Percentiles rank a stretch among this genome's conserved stretches.
Evolutionary conservation across 2,888 invertebrate species (phyloP).

Genomic region (Lithophane socia): DNA sequence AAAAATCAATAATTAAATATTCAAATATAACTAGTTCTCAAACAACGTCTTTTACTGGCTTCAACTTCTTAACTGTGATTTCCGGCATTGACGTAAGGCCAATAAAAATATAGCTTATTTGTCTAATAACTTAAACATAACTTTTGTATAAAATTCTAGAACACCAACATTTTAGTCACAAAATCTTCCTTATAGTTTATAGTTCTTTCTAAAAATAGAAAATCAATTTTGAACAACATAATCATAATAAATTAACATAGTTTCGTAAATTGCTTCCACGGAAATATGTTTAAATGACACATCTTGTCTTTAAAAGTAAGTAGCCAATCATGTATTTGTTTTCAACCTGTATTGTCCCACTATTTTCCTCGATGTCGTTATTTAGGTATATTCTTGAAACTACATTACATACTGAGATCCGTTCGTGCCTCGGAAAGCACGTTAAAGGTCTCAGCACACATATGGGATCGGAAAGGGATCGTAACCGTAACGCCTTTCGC

Average conservation of each 20-base stretch:
- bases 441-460: too few relatives aligned
- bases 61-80: not conserved
- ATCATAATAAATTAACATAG: constrained; percentile 22
- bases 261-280: not conserved
- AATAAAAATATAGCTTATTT: not conserved
- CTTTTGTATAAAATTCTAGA: not conserved
- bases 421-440: not conserved
- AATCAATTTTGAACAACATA: not conserved
- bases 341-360: not conserved
- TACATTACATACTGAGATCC: not conserved
- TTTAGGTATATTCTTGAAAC: not conserved
- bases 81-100: not conserved
- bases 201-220: constrained; percentile 5
- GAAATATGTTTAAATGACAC: not conserved
- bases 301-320: not conserved
- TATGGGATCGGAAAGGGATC: too few relatives aligned
- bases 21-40: not conserved
- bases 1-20: not conserved
- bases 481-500: too few relatives aligned
- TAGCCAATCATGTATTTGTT: not conserved
- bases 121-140: not conserved
- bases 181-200: too few relatives aligned
- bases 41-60: not conserved
- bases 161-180: not conserved
- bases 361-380: not conserved